Percentiles rank a stretch among this genome's conserved stretches.
Conservation (phyloP, 1,140 invertebrate species). For the Gryon sp. region DNA sequence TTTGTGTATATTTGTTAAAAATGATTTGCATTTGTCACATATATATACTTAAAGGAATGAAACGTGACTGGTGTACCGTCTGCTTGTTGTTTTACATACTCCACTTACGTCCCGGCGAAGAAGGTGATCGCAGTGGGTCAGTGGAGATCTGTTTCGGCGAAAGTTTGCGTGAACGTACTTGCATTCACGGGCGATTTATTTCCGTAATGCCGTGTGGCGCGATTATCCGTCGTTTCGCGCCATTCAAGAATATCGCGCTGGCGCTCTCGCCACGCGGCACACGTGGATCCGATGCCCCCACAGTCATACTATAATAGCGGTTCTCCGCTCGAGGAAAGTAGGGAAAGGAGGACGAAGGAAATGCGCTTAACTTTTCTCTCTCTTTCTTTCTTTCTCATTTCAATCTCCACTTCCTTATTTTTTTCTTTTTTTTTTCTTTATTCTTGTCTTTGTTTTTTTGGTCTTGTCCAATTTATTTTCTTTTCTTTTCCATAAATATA, state of each 20-base stretch:
- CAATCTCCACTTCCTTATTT: slow-evolving; percentile 24
- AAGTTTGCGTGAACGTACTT: slow-evolving; percentile 52
- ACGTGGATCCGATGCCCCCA: slow-evolving; percentile 42
- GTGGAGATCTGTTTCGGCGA: slow-evolving; percentile 65
- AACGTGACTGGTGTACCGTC: slow-evolving; percentile 29
- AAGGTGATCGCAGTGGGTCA: slow-evolving; percentile 62
- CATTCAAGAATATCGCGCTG: slow-evolving; percentile 64
- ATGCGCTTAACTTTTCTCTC: slow-evolving; percentile 33
- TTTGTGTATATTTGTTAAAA: too few species aligned
- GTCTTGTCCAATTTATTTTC: too few species aligned
- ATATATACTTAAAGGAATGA: neutral
- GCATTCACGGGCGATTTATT: slow-evolving; percentile 58
- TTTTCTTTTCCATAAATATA: too few species aligned
- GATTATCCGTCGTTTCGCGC: slow-evolving; percentile 54
- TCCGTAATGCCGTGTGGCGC: slow-evolving; percentile 40
- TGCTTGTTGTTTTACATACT: slow-evolving; percentile 55
- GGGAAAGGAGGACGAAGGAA: slow-evolving; percentile 58
- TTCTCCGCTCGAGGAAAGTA: slow-evolving; percentile 52
- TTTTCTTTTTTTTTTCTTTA: slow-evolving; percentile 19
- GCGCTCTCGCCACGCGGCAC: slow-evolving; percentile 46
- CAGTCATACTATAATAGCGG: slow-evolving; percentile 53
- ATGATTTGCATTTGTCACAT: too few species aligned
- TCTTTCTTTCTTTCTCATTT: slow-evolving; percentile 24
- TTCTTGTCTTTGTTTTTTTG: slow-evolving; percentile 25
- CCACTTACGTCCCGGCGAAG: slow-evolving; percentile 49